Evolutionary conservation across 2,797 vertebrate genomes (phyloP).

Genomic region (Danio choprae): DNA sequence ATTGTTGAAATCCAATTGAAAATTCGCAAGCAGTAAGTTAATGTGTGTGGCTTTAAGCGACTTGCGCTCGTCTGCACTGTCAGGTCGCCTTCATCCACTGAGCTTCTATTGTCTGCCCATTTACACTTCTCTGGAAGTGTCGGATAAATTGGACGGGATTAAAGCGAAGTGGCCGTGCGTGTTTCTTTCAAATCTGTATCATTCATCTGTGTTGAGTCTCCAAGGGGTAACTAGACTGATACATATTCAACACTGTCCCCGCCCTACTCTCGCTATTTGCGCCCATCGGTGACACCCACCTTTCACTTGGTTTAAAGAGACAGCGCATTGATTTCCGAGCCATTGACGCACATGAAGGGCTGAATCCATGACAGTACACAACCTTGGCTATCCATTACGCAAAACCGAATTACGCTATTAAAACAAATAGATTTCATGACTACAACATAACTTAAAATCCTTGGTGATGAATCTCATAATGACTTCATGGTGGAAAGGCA

Average conservation of each 20-base stretch:
- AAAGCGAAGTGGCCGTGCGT: constrained; percentile 28
- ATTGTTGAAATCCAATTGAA: constrained; percentile 18
- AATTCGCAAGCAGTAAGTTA: neutral
- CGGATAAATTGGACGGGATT: constrained; percentile 29
- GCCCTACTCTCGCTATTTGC: constrained; percentile 29
- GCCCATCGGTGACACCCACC: constrained; percentile 6
- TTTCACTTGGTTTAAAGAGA: constrained; percentile 48
- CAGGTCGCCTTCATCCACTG: constrained; percentile 53
- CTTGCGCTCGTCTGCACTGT: constrained; percentile 39
- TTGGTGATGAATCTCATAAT: neutral
- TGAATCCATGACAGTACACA: constrained; percentile 3
- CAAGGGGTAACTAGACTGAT: constrained; percentile 47
- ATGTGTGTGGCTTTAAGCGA: constrained; percentile 20
- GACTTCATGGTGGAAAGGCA: neutral
- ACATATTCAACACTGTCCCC: constrained; percentile 54
- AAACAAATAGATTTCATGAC: constrained; percentile 1
- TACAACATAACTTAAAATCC: neutral
- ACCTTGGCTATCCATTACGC: neutral
- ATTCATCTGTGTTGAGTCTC: constrained; percentile 58
- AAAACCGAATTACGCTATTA: neutral
- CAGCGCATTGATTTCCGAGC: constrained; percentile 12
- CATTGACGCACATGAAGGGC: constrained; percentile 20
- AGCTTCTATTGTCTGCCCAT: constrained; percentile 16
- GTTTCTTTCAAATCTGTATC: constrained; percentile 56
- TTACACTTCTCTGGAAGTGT: constrained; percentile 27